Evolutionary conservation across 2,113 vertebrate genomes (phyloP), one percentile per base, ranked within the genome.

Genomic region (Corvus cornix): DNA sequence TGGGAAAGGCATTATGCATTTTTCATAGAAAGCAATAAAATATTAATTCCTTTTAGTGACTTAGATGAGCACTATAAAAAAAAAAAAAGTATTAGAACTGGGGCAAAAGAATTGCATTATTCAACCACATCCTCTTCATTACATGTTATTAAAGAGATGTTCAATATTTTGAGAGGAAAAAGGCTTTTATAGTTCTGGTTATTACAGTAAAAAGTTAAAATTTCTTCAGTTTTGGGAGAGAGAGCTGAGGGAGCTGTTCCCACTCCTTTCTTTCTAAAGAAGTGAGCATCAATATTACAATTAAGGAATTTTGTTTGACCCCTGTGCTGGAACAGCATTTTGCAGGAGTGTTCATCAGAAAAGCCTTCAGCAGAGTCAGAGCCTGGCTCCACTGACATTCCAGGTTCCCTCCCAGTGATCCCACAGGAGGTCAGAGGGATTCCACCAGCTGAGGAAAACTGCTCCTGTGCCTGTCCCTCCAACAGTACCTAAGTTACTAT

Each of bases 11-110:
- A 69, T 91, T 82, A 96, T 95, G 74, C 91, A 96, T 96, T 97
- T 96, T 97, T 97, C 92, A 97, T 95, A 84, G 87, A 97, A 92
- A 93, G 55, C 74, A 89, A 94, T 97, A 48, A 96, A 97, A 96
- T 96, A 97, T 97, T 95, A 87, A 97, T 97, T 89, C 41, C n/a
- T 95, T 91, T 95, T 79, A 95, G 96, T 92, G 87, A 84, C 39
- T 95, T 85, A 79, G 81, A 96, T 84, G 95, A 93, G 77, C 75
- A 82, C 59, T 82, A 62, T 78, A 56, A 89, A 94, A 84, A 74
- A 74, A 37, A 37, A 85, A 56, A 67, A 70, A 20, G 44, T 72
- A 86, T 63, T 43, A 87, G 84, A 97, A 96, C 46, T 67, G 46
- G 76, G 49, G 64, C 39, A 87, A 84, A 93, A 87, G 89, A 93